A percentile compares a stretch with the other conserved stretches of the same genome.
Evolutionary conservation across 2,888 invertebrate species (phyloP).

Genomic region (Desoria tigrina): DNA sequence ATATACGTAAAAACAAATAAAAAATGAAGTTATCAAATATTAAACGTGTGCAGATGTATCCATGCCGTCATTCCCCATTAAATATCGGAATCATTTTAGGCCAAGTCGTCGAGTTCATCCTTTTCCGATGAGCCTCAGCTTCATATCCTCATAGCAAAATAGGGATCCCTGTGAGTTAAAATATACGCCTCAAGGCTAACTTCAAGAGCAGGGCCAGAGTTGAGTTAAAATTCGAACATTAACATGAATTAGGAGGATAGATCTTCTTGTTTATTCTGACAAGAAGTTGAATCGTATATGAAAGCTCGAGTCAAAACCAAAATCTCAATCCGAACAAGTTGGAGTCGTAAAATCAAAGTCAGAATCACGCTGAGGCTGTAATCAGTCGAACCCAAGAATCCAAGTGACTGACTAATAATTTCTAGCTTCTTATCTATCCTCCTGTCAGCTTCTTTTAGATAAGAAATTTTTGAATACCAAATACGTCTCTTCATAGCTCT

Average conservation of each 20-base stretch:
- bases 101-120: too few species aligned
- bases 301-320: background rate
- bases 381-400: constrained; percentile 9
- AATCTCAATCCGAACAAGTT: constrained; percentile 7
- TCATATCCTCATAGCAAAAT: too few species aligned
- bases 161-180: too few species aligned
- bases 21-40: too few species aligned
- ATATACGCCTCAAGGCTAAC: background rate
- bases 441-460: constrained; percentile 13
- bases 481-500: background rate
- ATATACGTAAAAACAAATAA: too few species aligned
- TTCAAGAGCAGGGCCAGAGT: background rate
- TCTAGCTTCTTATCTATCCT: constrained; percentile 13
- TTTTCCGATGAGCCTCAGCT: too few species aligned
- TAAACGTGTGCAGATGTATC: too few species aligned
- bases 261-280: constrained; percentile 7
- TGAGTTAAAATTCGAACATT: constrained; percentile 1
- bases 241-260: constrained; percentile 5
- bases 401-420: constrained; percentile 14
- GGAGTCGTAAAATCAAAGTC: constrained; percentile 15
- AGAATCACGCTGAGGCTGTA: constrained; percentile 12
- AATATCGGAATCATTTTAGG: too few species aligned
- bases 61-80: too few species aligned
- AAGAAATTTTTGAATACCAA: constrained; percentile 13
- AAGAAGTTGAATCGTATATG: background rate